These are phyloP conservation scores for Trichonephila clavipes DNA, from an alignment of 1,140 invertebrate species.

Conservation along the genomic window DNA sequence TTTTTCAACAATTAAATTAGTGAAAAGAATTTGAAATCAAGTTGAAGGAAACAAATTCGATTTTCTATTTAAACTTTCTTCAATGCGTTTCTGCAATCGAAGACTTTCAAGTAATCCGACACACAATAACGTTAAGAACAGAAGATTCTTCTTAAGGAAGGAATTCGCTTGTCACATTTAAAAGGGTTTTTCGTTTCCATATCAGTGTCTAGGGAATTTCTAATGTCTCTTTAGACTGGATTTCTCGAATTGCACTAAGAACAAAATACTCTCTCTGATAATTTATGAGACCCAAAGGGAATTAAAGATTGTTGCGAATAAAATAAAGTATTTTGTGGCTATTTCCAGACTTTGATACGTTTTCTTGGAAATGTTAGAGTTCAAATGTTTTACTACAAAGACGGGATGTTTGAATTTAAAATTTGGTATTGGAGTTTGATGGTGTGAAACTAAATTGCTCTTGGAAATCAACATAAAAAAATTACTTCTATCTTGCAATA, in stretches of 20 bases:
- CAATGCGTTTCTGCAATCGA: neutral
- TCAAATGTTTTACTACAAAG: neutral
- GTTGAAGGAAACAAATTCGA: neutral
- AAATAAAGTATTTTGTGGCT: neutral
- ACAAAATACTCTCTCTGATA: conserved; percentile 18
- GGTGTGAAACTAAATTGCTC: too few species aligned
- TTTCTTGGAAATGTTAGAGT: neutral
- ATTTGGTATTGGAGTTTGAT: neutral
- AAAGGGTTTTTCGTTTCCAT: conserved; percentile 1
- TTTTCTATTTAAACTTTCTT: neutral
- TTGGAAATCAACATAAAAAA: too few species aligned
- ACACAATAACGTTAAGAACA: neutral
- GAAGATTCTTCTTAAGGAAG: neutral
- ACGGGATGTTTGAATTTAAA: neutral
- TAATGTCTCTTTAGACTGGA: neutral
- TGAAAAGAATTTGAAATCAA: too few species aligned
- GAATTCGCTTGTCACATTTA: conserved; percentile 7
- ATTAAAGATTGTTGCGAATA: neutral
- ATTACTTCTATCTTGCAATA: too few species aligned
- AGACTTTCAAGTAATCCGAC: conserved; percentile 8
- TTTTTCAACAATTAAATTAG: too few species aligned
- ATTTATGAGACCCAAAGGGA: conserved; percentile 18
- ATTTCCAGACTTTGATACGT: conserved; percentile 7
- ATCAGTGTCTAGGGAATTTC: conserved; percentile 24
- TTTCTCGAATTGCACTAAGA: conserved; percentile 24